Evolutionary conservation across 2,113 vertebrate species (phyloP).

Genomic region (Leptobrachium leishanense): DNA sequence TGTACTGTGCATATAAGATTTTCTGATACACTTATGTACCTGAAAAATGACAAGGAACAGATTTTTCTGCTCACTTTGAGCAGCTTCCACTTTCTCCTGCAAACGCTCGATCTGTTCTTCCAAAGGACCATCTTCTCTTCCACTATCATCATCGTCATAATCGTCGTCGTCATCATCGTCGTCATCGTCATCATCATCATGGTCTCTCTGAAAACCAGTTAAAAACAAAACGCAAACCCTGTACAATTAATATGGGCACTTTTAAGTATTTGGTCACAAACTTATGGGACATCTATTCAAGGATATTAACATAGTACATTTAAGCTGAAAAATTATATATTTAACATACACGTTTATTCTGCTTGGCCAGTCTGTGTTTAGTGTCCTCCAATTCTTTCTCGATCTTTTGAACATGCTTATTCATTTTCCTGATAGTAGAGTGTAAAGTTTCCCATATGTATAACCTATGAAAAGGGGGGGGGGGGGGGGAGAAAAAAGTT

Average conservation of each 20-base stretch:
- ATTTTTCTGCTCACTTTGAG: conserved; percentile 98
- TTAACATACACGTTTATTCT: conserved; percentile 78
- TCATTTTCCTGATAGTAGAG: conserved; percentile 98
- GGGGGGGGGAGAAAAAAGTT: background rate
- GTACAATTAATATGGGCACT: background rate
- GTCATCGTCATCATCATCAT: conserved; percentile 81
- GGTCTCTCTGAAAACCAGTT: background rate
- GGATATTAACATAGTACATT: too few species aligned
- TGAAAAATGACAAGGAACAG: conserved; percentile 98
- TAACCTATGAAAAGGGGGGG: conserved; percentile 68
- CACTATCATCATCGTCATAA: conserved; percentile 87
- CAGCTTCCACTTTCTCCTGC: conserved; percentile 94
- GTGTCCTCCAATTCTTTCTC: conserved; percentile 93
- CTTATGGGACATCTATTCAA: too few species aligned
- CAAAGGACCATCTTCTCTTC: conserved; percentile 87
- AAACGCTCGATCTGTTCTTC: conserved; percentile 94
- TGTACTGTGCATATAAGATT: background rate
- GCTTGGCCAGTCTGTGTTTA: conserved; percentile 91
- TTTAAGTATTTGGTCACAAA: too few species aligned
- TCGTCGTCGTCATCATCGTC: conserved; percentile 90
- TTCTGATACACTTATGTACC: conserved; percentile 63
- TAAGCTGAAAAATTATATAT: background rate
- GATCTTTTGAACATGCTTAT: conserved; percentile 97
- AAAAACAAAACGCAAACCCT: background rate
- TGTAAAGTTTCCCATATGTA: conserved; percentile 97